A percentile compares a stretch with the other conserved stretches of the same genome.
These are phyloP conservation scores for Oceanodroma tethys DNA, from an alignment of 2,113 vertebrate species.

Conservation along the genomic window DNA sequence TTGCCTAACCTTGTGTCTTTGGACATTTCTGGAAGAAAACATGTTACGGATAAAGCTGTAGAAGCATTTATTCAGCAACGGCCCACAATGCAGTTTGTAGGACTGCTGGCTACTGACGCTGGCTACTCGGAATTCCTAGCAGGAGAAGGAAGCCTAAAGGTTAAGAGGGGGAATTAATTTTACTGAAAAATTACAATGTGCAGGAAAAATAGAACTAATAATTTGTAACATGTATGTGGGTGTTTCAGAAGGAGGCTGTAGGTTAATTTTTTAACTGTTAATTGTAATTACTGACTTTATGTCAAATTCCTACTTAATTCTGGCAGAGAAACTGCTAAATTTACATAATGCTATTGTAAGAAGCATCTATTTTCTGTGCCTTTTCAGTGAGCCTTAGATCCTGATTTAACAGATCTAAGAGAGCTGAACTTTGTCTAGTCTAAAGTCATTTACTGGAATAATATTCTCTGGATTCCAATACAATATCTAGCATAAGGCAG, in stretches of 20 bases:
- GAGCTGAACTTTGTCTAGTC: background rate
- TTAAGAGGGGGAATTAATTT: slow-evolving; percentile 61
- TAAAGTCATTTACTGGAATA: background rate
- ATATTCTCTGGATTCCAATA: background rate
- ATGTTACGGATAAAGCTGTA: slow-evolving; percentile 91
- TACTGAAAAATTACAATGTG: background rate
- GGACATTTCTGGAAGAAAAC: slow-evolving; percentile 95
- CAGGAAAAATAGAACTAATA: background rate
- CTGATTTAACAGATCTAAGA: background rate
- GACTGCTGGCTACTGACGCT: slow-evolving; percentile 93
- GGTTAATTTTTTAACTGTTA: background rate
- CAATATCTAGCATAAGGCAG: background rate
- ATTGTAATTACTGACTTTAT: background rate
- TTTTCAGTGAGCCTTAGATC: background rate
- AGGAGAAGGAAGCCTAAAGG: slow-evolving; percentile 92
- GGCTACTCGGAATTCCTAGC: slow-evolving; percentile 95
- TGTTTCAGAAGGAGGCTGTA: background rate
- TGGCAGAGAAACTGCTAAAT: background rate
- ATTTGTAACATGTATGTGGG: background rate
- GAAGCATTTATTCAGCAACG: slow-evolving; percentile 89
- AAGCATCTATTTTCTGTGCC: background rate
- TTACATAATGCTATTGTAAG: background rate
- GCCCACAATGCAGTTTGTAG: slow-evolving; percentile 94
- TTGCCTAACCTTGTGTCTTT: slow-evolving; percentile 88
- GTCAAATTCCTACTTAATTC: background rate